Evolutionary conservation across 2,797 vertebrate genomes (phyloP), one percentile per base, ranked within the genome.

Genomic region (Megalops cyprinoides): DNA sequence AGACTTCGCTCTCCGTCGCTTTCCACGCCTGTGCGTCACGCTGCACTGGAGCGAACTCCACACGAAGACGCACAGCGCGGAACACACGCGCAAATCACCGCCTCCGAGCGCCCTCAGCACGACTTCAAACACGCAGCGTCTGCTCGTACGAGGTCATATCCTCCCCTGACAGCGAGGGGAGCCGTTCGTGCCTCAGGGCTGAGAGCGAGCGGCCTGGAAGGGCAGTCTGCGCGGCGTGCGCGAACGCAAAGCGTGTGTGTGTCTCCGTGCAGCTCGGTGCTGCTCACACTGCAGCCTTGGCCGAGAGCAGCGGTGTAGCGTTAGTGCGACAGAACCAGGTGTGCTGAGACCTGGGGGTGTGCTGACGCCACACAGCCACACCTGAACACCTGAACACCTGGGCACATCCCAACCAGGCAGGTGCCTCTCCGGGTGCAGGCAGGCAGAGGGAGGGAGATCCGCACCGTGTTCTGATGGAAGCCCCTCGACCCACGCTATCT

Each of bases 61-160:
- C 15, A 20, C 34, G 4, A 69, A 69, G 8, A 37, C 34, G 3
- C 65, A 8, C 65, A n/a, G 5, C 65, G 7, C 15, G 67, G 28
- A 42, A 62, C 25, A 87, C 78, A 76, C 74, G 51, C 53, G 65
- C 34, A 75, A 74, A 58, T n/a, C 67, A 65, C 75, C 74, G 76
- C 14, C 65, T 23, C 39, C 1, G 31, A 39, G 65, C 65, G 1
- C n/a, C n/a, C n/a, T n/a, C n/a, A n/a, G n/a, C n/a, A n/a, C n/a
- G n/a, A n/a, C n/a, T n/a, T n/a, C n/a, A n/a, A n/a, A n/a, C n/a
- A n/a, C n/a, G n/a, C n/a, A n/a, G n/a, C n/a, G n/a, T 31, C 58
- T 28, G 58, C 8, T 58, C 7, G 2, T 60, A 60, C 6, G 31
- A 10, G 5, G 25, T 18, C 3, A 15, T 53, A 53, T 5, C 56